Evolutionary conservation across 2,888 invertebrate species (phyloP), one percentile per base, ranked within the genome.

Genomic region (Copidosoma aretas): DNA sequence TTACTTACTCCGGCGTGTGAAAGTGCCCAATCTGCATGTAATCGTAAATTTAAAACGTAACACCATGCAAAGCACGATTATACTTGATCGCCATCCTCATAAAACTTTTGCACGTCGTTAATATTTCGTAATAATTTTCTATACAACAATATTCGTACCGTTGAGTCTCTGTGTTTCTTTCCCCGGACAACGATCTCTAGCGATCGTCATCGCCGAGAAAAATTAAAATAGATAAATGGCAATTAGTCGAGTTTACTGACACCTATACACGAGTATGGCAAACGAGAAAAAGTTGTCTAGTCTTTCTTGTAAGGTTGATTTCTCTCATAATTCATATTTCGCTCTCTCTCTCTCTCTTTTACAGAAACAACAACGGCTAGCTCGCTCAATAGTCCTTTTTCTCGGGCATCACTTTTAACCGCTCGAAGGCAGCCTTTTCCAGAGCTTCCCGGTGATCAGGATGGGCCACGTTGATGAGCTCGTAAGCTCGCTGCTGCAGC

Each of bases 401-500:
- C 21, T 52, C 79, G 12, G 83, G 83, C 83, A 83, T 83, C 54
- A 79, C 73, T 80, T 86, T 85, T 51, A 87, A 81, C 57, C 87
- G 82, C 65, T 89, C 87, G 78, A 88, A 90, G 0, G 90, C 88
- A 25, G 88, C 87, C 78, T 89, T 89, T 75, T 91, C 90, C 58
- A 91, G 83, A 0, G 76, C 71, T 75, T 89, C 89, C 61, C 88
- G 81, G 74, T 90, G 89, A 74, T 88, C 84, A 0, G 91, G 91
- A 80, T 91, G 90, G 19, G 91, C 87, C 22, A 91, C 85, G 67
- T 87, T 84, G 72, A 91, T 91, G 15, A 91, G 84, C 59, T 87
- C 89, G 77, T 89, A 86, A 1, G 91, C 90, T 67, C 91, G 80
- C 78, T 91, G 90, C 17, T 89, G 86, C 60, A 90, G 83, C 74